Conservation (phyloP, 2,797 vertebrate genomes). For the Morus bassanus region DNA sequence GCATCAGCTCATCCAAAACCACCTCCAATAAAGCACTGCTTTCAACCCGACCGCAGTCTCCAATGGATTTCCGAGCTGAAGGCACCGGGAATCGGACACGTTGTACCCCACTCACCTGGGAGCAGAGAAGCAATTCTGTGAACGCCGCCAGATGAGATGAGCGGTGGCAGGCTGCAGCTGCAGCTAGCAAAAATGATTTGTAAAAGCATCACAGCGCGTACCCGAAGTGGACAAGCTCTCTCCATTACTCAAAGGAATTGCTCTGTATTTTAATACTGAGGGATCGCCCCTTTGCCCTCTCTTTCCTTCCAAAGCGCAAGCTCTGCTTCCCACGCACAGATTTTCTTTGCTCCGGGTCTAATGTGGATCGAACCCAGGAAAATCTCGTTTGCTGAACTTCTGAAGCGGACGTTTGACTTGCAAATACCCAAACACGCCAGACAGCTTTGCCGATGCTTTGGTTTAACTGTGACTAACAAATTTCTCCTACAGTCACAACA, state of each 20-base stretch:
- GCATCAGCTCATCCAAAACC: neutral
- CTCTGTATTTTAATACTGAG: neutral
- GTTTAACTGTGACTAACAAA: neutral
- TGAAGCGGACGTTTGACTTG: neutral
- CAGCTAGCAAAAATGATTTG: neutral
- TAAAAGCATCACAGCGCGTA: accelerated
- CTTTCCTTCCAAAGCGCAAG: neutral
- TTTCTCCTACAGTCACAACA: neutral
- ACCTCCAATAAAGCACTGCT: neutral
- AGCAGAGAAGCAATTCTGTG: neutral
- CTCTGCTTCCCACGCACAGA: neutral
- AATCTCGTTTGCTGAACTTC: neutral
- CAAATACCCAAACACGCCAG: accelerated
- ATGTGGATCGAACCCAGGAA: neutral
- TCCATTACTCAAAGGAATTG: neutral
- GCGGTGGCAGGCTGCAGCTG: neutral
- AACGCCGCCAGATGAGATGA: accelerated
- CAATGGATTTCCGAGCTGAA: neutral
- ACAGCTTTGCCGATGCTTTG: neutral
- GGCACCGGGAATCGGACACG: accelerated
- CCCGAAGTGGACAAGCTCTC: neutral
- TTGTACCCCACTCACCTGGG: neutral
- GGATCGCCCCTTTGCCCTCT: neutral
- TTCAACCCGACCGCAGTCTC: accelerated
- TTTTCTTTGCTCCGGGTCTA: neutral